phyloP scores from a whole-genome alignment of 2,797 vertebrate species.

The Acipenser oxyrinchus region DNA sequence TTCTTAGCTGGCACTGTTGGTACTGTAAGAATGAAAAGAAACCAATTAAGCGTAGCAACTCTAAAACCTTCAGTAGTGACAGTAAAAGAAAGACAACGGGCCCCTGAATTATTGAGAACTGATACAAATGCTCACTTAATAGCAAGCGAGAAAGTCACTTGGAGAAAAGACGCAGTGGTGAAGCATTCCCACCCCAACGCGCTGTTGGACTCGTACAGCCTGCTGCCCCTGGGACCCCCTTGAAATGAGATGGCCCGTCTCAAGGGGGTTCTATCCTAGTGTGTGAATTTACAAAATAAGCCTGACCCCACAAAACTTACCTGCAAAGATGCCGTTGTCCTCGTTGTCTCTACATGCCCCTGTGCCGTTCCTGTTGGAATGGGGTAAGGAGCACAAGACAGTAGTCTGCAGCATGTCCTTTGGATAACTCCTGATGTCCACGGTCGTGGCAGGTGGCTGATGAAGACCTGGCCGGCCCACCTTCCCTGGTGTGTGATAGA shows the following conservation, averaged over 20 bases:
- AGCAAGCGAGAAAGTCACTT: too few relatives aligned
- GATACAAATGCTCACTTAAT: too few relatives aligned
- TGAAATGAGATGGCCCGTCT: too few relatives aligned
- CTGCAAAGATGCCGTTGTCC: neutral
- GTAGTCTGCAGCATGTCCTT: neutral
- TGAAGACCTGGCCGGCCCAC: neutral
- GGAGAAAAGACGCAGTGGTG: too few relatives aligned
- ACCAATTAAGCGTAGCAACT: neutral
- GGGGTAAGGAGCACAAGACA: neutral
- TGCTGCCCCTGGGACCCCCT: too few relatives aligned
- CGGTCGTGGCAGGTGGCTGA: neutral
- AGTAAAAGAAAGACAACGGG: too few relatives aligned
- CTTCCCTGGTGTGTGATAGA: slow-evolving; percentile 14
- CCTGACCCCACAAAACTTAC: slow-evolving; percentile 19
- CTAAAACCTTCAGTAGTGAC: too few relatives aligned
- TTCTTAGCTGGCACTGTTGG: slow-evolving; percentile 17
- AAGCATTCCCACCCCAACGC: too few relatives aligned
- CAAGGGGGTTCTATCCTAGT: too few relatives aligned
- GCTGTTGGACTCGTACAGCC: too few relatives aligned
- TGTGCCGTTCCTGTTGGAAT: neutral
- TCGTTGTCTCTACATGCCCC: neutral
- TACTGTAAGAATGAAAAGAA: slow-evolving; percentile 28
- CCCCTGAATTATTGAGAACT: too few relatives aligned
- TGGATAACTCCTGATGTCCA: neutral
- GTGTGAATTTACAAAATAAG: too few relatives aligned